Evolutionary conservation across 2,888 invertebrate species (phyloP), one percentile per base, ranked within the genome.

Genomic region (Leucozona laternaria): DNA sequence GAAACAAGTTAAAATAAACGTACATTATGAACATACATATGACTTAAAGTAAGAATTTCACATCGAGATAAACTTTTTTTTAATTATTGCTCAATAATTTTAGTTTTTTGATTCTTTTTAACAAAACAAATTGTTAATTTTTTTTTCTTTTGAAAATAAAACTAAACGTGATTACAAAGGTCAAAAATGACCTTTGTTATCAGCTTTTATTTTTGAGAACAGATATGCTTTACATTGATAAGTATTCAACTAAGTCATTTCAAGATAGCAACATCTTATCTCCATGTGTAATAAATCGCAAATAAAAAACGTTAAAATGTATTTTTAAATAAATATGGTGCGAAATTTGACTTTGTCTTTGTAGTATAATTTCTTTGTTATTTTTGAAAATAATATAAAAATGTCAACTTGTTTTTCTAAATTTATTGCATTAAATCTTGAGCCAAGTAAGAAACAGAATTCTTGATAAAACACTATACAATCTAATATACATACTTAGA

Each of bases 131-230:
- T 1, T 13, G 2, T 4, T 13, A 22, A 6, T 53, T 53, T 6
- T 50, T 22, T 50, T 22, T 48, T 11, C 5, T 0, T 20, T 48
- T 48, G 1, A 22, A 48, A 48, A 22, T 15, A 0, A 7, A 13
- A 22, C 2, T 13, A 22, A 4, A 20, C 1, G 10, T 20, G 53
- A 53, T 53, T 28, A 25, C 25, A 22, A 11, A 15, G 1, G 1
- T n/a, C 2, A 31, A 31, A 17, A 31, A 34, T 48, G 53, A 53
- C 68, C 68, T 68, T 17, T 68, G 11, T 53, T 68, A 68, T 68
- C 68, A 68, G n/a, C 11, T 31, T 8, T 28, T 20, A 15, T 1
- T 64, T 31, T 64, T 2, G 7, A 13, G 7, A 15, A 31, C 13
- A 66, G 20, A 66, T 64, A 17, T 37, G 68, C 11, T 53, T 68